A percentile compares a stretch with the other conserved stretches of the same genome.
These are phyloP conservation scores for Thamnophis sirtalis DNA, from an alignment of 2,113 vertebrate species.

Conservation along the genomic window DNA sequence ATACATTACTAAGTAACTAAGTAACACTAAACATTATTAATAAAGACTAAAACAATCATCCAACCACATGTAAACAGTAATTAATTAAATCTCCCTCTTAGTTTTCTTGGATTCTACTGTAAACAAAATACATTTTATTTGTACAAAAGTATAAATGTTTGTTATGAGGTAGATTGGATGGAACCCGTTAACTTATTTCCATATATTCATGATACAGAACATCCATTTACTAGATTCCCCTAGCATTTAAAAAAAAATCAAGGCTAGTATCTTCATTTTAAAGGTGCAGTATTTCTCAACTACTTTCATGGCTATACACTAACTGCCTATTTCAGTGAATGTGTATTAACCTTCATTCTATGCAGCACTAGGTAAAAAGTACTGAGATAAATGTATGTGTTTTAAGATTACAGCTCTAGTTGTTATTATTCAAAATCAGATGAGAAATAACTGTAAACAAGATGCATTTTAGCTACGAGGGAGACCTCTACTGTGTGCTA, in stretches of 20 bases:
- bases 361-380: not conserved
- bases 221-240: not conserved
- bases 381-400: not conserved
- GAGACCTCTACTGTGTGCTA: constrained; percentile 77
- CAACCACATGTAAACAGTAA: not conserved
- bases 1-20: not conserved
- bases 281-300: not conserved
- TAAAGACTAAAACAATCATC: not conserved
- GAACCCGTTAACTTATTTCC: not conserved
- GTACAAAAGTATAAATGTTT: not conserved
- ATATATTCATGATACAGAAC: not conserved
- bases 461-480: constrained; percentile 58
- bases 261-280: not conserved
- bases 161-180: not conserved
- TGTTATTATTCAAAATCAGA: constrained; percentile 14
- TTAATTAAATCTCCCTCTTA: not conserved
- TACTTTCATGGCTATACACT: not conserved
- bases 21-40: not conserved
- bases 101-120: not conserved
- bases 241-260: not conserved
- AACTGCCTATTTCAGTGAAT: not conserved
- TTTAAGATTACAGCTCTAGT: not conserved
- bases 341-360: not conserved
- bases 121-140: not conserved
- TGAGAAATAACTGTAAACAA: constrained; percentile 46